Conservation (phyloP, 2,113 vertebrate genomes). For the Phasianus colchicus region DNA sequence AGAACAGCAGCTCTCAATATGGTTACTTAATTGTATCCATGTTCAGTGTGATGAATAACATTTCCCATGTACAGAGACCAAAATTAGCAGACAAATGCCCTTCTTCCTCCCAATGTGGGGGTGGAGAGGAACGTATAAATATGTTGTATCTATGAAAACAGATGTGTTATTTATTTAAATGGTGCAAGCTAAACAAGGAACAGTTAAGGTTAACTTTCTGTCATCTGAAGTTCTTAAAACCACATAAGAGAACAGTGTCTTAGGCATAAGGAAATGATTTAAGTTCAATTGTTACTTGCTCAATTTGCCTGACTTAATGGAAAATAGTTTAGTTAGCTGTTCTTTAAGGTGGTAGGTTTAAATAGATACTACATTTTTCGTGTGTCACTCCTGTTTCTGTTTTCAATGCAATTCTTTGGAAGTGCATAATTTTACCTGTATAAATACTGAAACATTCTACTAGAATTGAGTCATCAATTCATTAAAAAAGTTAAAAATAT, state of each 20-base stretch:
- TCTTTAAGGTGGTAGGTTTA: slow-evolving; percentile 38
- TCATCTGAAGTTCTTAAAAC: slow-evolving; percentile 45
- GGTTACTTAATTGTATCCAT: slow-evolving; percentile 54
- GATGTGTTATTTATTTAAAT: slow-evolving; percentile 48
- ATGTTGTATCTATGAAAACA: slow-evolving; percentile 47
- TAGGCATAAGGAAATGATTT: slow-evolving; percentile 45
- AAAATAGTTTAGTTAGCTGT: slow-evolving; percentile 9
- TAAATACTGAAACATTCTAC: not conserved
- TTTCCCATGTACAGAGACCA: not conserved
- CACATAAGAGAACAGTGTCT: slow-evolving; percentile 18
- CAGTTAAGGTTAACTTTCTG: slow-evolving; percentile 50
- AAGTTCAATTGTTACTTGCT: slow-evolving; percentile 28
- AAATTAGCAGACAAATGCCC: slow-evolving; percentile 37
- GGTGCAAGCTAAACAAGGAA: slow-evolving; percentile 39
- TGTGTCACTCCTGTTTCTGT: not conserved
- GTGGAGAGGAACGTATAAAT: accelerated
- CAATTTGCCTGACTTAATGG: slow-evolving; percentile 16
- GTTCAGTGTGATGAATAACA: slow-evolving; percentile 25
- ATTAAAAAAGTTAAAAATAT: not conserved
- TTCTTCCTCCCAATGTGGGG: not conserved
- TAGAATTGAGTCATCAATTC: not conserved
- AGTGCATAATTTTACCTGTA: not conserved
- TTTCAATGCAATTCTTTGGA: not conserved
- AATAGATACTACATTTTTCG: not conserved
- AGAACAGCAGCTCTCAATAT: slow-evolving; percentile 9